phyloP scores from a whole-genome alignment of 2,113 vertebrate species.

The Holacanthus passer region DNA sequence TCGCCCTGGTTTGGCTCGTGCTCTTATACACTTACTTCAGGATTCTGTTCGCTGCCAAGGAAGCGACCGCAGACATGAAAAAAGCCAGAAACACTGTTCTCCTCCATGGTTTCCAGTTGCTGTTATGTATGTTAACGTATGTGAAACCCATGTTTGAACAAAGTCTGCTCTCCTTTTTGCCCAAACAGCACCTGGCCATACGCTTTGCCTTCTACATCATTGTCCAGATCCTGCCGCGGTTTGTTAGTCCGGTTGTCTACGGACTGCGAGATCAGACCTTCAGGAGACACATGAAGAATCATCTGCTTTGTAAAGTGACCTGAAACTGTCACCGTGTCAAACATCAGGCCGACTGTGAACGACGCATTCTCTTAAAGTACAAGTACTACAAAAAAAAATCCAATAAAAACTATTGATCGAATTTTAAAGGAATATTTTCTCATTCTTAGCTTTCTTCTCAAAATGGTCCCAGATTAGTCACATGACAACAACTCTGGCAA shows the following conservation, averaged over 20 bases:
- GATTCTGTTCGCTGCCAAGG: slow-evolving; percentile 68
- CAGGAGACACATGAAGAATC: slow-evolving; percentile 60
- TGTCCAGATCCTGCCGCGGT: slow-evolving; percentile 73
- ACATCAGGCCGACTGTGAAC: not conserved
- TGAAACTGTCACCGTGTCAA: not conserved
- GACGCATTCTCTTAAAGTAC: no score
- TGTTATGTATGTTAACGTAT: slow-evolving; percentile 77
- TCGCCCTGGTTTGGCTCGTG: slow-evolving; percentile 68
- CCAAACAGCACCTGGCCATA: not conserved
- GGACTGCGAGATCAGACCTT: slow-evolving; percentile 78
- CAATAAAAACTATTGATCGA: not conserved
- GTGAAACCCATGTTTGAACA: slow-evolving; percentile 40
- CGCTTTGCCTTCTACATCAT: slow-evolving; percentile 60
- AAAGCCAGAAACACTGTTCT: slow-evolving; percentile 80
- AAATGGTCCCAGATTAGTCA: no score
- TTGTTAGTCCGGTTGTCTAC: slow-evolving; percentile 79
- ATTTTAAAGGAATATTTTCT: not conserved
- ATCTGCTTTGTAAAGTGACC: slow-evolving; percentile 49
- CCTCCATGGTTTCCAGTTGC: slow-evolving; percentile 76
- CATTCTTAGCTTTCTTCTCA: no score
- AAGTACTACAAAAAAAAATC: not conserved
- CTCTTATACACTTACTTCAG: slow-evolving; percentile 72
- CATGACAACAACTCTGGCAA: no score
- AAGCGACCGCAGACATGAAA: slow-evolving; percentile 18
- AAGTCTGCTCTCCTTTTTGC: slow-evolving; percentile 41